Evolutionary conservation across 2,113 vertebrate species (phyloP).

Genomic region (Microtus ochrogaster): DNA sequence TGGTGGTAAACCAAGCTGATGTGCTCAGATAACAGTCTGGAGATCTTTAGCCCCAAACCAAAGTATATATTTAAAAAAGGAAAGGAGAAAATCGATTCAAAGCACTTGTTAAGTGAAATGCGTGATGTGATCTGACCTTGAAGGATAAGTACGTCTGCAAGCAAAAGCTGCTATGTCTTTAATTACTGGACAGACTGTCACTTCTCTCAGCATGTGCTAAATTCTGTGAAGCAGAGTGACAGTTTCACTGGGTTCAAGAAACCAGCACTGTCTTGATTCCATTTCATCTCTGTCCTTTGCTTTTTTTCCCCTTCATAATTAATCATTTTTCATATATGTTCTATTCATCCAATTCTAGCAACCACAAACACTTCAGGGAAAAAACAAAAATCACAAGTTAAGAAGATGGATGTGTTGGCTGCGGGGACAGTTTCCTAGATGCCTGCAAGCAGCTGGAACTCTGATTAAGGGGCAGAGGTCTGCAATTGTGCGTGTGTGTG

Average conservation of each 20-base stretch:
- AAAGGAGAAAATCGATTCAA: neutral
- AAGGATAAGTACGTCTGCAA: constrained; percentile 30
- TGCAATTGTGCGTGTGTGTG: neutral
- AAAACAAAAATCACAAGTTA: neutral
- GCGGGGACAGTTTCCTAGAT: neutral
- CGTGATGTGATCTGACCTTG: constrained; percentile 7
- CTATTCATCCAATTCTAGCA: neutral
- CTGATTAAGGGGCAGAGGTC: neutral
- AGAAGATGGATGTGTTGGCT: neutral
- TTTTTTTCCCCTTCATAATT: neutral
- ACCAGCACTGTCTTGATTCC: neutral
- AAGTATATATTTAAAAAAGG: constrained; percentile 19
- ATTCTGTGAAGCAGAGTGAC: neutral
- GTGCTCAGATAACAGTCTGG: constrained; percentile 49
- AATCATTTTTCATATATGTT: constrained; percentile 42
- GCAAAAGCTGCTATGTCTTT: constrained; percentile 20
- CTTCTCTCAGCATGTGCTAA: constrained; percentile 3
- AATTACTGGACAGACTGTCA: neutral
- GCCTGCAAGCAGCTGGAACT: neutral
- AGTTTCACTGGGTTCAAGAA: neutral
- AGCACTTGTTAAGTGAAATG: constrained; percentile 24
- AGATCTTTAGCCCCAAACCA: constrained; percentile 40
- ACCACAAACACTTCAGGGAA: constrained; percentile 4
- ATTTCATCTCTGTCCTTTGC: neutral
- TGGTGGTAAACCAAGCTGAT: neutral